Base-by-base conservation (phyloP, 2,888 invertebrate genomes). In the Caenorhabditis sp. region DNA sequence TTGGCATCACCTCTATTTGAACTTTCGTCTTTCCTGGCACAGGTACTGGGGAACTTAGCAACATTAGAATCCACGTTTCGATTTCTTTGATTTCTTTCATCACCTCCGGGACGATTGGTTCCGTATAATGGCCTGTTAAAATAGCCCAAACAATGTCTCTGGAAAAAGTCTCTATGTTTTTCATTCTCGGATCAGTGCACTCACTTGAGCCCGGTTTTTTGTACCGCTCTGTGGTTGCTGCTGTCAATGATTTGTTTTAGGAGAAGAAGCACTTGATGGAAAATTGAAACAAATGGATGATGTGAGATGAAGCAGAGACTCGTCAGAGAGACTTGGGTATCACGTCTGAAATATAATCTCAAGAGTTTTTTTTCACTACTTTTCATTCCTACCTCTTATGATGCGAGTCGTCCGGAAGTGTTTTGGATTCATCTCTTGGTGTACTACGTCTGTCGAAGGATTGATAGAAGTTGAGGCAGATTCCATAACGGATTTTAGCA, bases 211-310 rank as follows among this genome's bases (percentile, higher is more conserved):
- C 82, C 81, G 10, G 85, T 87, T 28, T 56, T 74, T 12, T 84
- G 80, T 5, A 84, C 75, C 0, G 86, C 86, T 76, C 92, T 96
- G 94, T 97, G 97, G 94, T 98, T 97, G 93, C 98, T 98, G 80
- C 97, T 97, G 93, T 98, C 98, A 91, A 99, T 97, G 88, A 99
- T 94, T 92, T 96, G 96, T 93, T 97, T 96, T 91, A 99, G 94
- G 90, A 97, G 95, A 94, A 96, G 96, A 90, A 99, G 95, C 94
- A 98, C 97, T 94, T 98, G 97, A 88, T 99, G 96, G 94, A 99
- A 99, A 92, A 96, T 97, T 85, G 98, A 96, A 94, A 99, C 97
- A 94, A 99, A 99, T 47, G 98, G 98, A 94, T 99, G 98, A 94
- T 99, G 99, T 85, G 98, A 98, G 77, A 99, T 94, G 89, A 99